phyloP scores from a whole-genome alignment of 2,113 vertebrate species.

The Tinamus guttatus region DNA sequence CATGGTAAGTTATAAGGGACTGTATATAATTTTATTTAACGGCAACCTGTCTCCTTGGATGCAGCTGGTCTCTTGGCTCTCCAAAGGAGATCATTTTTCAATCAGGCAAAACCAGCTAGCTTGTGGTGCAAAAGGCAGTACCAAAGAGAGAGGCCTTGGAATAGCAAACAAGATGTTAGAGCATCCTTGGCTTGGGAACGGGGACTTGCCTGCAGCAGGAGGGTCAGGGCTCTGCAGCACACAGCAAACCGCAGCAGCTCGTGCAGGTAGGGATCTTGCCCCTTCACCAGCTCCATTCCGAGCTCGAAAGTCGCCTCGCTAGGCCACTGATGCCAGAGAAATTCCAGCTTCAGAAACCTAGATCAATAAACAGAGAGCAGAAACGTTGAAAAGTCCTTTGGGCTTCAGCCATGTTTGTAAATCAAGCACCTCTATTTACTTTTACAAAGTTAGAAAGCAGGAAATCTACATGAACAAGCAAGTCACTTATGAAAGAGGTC shows the following conservation, averaged over 20 bases:
- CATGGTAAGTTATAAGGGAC: neutral
- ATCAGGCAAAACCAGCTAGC: neutral
- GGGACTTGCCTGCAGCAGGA: conserved; percentile 88
- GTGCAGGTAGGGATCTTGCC: conserved; percentile 61
- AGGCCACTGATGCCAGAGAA: neutral
- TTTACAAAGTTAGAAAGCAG: neutral
- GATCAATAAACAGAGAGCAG: neutral
- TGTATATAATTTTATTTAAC: neutral
- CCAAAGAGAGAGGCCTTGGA: neutral
- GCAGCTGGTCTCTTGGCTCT: neutral
- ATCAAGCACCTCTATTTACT: neutral
- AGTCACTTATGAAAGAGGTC: neutral
- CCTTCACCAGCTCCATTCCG: conserved; percentile 53
- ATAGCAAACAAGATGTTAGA: neutral
- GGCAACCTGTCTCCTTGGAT: neutral
- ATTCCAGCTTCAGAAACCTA: conserved; percentile 24
- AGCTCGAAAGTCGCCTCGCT: neutral
- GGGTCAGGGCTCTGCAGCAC: conserved; percentile 83
- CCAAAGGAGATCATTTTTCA: neutral
- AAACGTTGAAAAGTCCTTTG: neutral
- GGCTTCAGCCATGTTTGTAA: neutral
- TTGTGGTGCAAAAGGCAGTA: fast-evolving
- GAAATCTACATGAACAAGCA: neutral
- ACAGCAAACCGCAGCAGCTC: conserved; percentile 83
- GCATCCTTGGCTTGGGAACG: neutral